Evolutionary conservation across 1,140 invertebrate species (phyloP).

Genomic region (Catajapyx aquilonaris): DNA sequence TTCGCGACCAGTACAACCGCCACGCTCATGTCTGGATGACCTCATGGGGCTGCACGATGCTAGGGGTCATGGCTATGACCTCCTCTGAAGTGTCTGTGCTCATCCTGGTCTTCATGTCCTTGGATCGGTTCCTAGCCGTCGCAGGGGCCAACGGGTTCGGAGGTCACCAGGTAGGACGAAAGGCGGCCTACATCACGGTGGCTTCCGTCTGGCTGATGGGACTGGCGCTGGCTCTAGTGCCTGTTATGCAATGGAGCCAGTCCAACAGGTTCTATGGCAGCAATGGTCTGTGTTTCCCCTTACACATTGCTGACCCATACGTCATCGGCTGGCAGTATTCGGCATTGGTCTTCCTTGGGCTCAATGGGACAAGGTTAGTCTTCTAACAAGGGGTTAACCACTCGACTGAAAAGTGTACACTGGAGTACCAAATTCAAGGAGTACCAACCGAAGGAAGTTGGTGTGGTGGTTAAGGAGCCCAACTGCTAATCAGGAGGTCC

Average conservation of each 20-base stretch:
- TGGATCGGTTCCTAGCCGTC: slow-evolving; percentile 50
- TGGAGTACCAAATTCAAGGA: no score
- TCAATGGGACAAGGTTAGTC: slow-evolving; percentile 35
- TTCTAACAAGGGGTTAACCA: slow-evolving; percentile 12
- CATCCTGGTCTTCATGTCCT: slow-evolving; percentile 50
- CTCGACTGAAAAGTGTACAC: no score
- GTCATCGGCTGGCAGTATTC: slow-evolving; percentile 52
- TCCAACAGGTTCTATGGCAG: slow-evolving; percentile 43
- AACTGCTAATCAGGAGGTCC: no score
- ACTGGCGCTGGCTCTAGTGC: slow-evolving; percentile 36
- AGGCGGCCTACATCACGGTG: slow-evolving; percentile 29
- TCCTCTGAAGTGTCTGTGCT: slow-evolving; percentile 52
- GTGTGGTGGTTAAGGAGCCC: no score
- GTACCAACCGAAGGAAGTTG: no score
- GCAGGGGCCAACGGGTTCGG: slow-evolving; percentile 39
- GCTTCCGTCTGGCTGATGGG: slow-evolving; percentile 39
- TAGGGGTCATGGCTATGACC: slow-evolving; percentile 40
- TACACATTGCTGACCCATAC: slow-evolving; percentile 48
- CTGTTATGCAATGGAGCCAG: slow-evolving; percentile 37
- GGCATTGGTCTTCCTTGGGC: slow-evolving; percentile 42
- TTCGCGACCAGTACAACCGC: slow-evolving; percentile 36
- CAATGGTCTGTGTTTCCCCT: slow-evolving; percentile 46
- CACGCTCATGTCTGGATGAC: slow-evolving; percentile 42
- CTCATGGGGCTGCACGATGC: slow-evolving; percentile 38
- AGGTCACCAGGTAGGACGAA: slow-evolving; percentile 30